These are phyloP conservation scores for Philotrypesis tridentata DNA, from an alignment of 1,140 invertebrate genomes.

Conservation along the genomic window DNA sequence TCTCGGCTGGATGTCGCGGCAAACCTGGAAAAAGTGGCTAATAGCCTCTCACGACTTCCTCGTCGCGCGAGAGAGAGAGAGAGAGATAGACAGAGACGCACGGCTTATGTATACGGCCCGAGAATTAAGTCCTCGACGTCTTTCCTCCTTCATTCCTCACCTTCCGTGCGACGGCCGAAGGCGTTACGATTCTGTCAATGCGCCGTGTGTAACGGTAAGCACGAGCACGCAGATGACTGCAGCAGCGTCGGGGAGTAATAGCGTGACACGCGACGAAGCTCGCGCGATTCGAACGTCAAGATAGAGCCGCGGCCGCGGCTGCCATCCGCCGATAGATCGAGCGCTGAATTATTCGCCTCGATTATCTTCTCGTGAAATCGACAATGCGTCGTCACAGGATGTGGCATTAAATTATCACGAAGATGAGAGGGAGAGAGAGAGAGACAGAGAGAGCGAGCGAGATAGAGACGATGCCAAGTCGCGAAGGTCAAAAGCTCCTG, in stretches of 20 bases:
- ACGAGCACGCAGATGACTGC: neutral
- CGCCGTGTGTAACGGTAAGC: constrained; percentile 21
- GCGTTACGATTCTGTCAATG: constrained; percentile 45
- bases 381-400: constrained; percentile 47
- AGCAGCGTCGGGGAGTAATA: constrained; percentile 23
- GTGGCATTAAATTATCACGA: constrained; percentile 61
- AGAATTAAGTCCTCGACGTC: neutral
- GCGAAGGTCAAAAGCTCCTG: constrained; percentile 5
- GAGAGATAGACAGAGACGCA: too few species aligned
- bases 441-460: constrained; percentile 42
- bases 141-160: neutral
- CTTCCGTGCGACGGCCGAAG: neutral
- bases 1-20: neutral
- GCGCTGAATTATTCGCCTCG: constrained; percentile 51
- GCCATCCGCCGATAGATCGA: constrained; percentile 49
- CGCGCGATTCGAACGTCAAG: constrained; percentile 60
- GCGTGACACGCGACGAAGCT: constrained; percentile 42
- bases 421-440: constrained; percentile 42
- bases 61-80: neutral
- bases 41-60: neutral
- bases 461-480: neutral
- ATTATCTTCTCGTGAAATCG: constrained; percentile 61
- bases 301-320: constrained; percentile 50
- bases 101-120: too few species aligned
- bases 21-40: neutral